Percentiles rank a stretch among this genome's conserved stretches.
These are phyloP conservation scores for Aurelia sp. DNA, from an alignment of 30 jellyfish, hydroid and myxozoan genomes.

Conservation along the genomic window DNA sequence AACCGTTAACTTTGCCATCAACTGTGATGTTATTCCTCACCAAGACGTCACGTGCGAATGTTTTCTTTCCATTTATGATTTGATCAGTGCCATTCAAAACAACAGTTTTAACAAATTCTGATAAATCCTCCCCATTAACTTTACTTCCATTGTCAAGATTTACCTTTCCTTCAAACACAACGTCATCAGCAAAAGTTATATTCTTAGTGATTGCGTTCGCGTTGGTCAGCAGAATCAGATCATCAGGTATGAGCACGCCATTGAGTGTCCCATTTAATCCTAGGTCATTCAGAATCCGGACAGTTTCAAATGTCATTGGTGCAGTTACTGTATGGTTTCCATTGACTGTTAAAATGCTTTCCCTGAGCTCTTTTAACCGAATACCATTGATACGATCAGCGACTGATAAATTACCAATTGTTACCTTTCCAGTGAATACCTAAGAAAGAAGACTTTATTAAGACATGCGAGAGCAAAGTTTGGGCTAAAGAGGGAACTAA, in stretches of 20 bases:
- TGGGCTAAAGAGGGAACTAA: too few species aligned
- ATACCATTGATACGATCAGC: slow-evolving; percentile 49
- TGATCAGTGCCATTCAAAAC: slow-evolving; percentile 67
- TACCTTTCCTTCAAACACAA: slow-evolving; percentile 9
- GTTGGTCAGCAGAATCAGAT: slow-evolving; percentile 24
- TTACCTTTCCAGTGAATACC: slow-evolving; percentile 43
- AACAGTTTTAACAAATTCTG: slow-evolving; percentile 49
- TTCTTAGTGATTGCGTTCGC: not conserved
- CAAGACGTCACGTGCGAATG: slow-evolving; percentile 10
- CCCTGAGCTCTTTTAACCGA: slow-evolving; percentile 21
- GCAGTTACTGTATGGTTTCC: slow-evolving; percentile 60
- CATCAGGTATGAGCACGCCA: slow-evolving; percentile 52
- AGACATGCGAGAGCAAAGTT: too few species aligned
- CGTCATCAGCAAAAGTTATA: slow-evolving; percentile 31
- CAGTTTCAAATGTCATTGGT: slow-evolving; percentile 61
- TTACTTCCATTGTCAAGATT: slow-evolving; percentile 16
- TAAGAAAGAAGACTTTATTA: too few species aligned
- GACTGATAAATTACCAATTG: slow-evolving; percentile 28
- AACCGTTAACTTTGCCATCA: slow-evolving; percentile 60
- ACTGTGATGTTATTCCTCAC: slow-evolving; percentile 25
- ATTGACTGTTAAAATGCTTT: slow-evolving; percentile 26
- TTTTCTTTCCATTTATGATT: slow-evolving; percentile 29
- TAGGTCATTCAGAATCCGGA: slow-evolving; percentile 26
- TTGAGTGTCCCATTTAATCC: slow-evolving; percentile 54
- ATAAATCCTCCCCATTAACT: slow-evolving; percentile 68